Evolutionary conservation across 2,113 vertebrate species (phyloP).

Genomic region (Cynopterus brachyotis): DNA sequence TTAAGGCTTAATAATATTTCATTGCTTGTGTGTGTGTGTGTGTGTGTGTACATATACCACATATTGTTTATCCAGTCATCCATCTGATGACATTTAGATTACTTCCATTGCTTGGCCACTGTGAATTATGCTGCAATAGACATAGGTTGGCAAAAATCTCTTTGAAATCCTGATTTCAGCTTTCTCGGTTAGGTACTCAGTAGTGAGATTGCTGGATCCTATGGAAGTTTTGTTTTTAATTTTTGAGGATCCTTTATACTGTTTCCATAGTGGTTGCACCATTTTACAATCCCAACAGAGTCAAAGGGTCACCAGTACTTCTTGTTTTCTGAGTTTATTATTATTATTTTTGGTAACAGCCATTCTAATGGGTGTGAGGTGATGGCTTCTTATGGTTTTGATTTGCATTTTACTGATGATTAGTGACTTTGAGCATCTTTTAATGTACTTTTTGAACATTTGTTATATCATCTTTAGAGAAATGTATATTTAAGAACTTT

Average conservation of each 20-base stretch:
- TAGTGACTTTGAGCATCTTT: neutral
- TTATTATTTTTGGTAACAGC: neutral
- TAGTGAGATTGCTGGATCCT: neutral
- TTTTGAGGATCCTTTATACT: neutral
- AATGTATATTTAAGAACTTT: neutral
- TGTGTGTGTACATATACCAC: fast-evolving
- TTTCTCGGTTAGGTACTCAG: neutral
- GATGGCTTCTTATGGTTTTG: neutral
- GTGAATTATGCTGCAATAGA: neutral
- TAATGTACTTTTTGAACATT: neutral
- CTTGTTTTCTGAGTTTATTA: neutral
- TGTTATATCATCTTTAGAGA: neutral
- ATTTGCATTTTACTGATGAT: neutral
- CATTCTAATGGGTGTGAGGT: fast-evolving
- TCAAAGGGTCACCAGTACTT: too few species aligned
- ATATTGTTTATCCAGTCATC: neutral
- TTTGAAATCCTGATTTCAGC: neutral
- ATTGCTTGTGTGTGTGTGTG: too few species aligned
- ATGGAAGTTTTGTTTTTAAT: neutral
- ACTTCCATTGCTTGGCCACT: neutral
- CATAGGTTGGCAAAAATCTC: neutral
- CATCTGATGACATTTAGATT: neutral
- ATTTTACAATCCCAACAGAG: neutral
- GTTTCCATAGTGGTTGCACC: neutral
- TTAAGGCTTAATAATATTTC: neutral